Evolutionary conservation across 2,113 vertebrate species (phyloP).

Genomic region (Cervus canadensis): DNA sequence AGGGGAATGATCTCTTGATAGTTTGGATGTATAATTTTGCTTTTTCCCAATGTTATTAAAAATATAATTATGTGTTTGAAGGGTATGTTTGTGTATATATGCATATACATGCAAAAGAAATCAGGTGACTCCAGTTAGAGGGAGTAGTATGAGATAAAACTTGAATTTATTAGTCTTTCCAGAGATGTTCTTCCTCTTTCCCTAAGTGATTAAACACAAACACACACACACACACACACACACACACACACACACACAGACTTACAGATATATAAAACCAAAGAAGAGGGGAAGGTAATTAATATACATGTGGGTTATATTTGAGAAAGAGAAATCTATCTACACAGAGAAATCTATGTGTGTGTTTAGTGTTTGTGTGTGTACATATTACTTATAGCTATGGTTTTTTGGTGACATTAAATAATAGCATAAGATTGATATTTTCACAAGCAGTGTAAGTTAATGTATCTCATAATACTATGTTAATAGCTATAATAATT

Average conservation of each 20-base stretch:
- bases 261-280: not conserved
- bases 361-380: not conserved
- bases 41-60: not conserved
- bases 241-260: not conserved
- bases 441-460: not conserved
- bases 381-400: not conserved
- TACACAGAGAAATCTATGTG: not conserved
- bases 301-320: not conserved
- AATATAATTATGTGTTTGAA: not conserved
- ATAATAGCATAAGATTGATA: not conserved
- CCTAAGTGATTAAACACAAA: not conserved
- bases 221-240: not conserved
- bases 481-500: not conserved
- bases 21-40: not conserved
- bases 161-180: not conserved
- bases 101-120: not conserved
- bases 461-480: not conserved
- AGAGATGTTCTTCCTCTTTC: not conserved
- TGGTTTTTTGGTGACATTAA: not conserved
- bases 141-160: not conserved
- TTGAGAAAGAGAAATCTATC: not conserved
- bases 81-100: not conserved
- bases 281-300: not conserved
- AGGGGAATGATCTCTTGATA: not conserved
- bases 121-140: not conserved